Conservation (phyloP, 2,113 vertebrate species). For the Anas platyrhynchos region DNA sequence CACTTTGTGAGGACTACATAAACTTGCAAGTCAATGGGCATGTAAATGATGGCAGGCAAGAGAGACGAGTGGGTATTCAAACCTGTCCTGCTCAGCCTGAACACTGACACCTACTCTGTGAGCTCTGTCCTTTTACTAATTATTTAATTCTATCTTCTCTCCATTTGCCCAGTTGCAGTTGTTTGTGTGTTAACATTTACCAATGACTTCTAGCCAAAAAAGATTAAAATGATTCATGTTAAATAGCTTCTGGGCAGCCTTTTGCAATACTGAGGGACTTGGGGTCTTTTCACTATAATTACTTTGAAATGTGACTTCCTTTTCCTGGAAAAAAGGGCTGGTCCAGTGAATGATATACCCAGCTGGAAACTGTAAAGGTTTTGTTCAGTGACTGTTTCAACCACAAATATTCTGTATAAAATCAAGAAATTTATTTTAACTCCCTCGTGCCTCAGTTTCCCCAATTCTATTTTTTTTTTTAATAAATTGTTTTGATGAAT, state of each 20-base stretch:
- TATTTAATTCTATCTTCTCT: not conserved
- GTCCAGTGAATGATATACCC: constrained; percentile 49
- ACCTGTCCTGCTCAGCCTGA: not conserved
- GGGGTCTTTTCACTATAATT: constrained; percentile 47
- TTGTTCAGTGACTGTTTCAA: constrained; percentile 28
- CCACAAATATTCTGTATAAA: not conserved
- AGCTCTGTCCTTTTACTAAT: not conserved
- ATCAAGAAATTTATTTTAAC: constrained; percentile 3
- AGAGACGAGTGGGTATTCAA: not conserved
- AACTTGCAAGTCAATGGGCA: not conserved
- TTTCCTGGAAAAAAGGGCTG: constrained; percentile 58
- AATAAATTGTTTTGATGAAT: constrained; percentile 9
- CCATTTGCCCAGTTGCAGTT: not conserved
- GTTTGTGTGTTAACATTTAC: not conserved
- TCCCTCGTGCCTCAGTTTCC: constrained; percentile 55
- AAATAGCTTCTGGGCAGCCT: constrained; percentile 27
- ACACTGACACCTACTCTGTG: not conserved
- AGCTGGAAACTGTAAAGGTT: constrained; percentile 42
- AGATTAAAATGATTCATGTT: not conserved
- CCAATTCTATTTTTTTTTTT: not conserved
- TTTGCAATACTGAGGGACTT: constrained; percentile 9
- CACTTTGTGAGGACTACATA: not conserved
- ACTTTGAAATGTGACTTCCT: constrained; percentile 71
- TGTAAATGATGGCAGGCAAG: not conserved
- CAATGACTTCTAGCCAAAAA: not conserved